Evolutionary conservation across 2,113 vertebrate genomes (phyloP).

Genomic region (Channa argus): DNA sequence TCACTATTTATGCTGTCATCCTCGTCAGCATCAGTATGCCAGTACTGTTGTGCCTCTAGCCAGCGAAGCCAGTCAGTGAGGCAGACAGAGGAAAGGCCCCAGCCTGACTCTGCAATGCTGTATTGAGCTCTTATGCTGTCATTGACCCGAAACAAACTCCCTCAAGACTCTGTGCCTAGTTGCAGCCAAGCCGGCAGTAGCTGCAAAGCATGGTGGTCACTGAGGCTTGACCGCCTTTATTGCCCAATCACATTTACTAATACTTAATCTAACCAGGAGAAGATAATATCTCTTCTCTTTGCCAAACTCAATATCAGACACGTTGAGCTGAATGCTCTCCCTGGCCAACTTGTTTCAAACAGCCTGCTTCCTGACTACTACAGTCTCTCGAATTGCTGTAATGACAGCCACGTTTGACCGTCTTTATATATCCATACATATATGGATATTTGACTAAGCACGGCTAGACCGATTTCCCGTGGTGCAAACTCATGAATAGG

Average conservation of each 20-base stretch:
- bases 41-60: constrained; percentile 43
- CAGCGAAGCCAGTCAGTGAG: constrained; percentile 48
- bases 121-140: constrained; percentile 60
- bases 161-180: constrained; percentile 52
- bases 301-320: constrained; percentile 52
- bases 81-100: constrained; percentile 65
- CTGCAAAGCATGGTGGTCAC: constrained; percentile 52
- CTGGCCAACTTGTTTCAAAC: constrained; percentile 24
- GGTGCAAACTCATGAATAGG: constrained; percentile 1
- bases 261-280: constrained; percentile 54
- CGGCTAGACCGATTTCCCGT: background rate
- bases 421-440: constrained; percentile 3
- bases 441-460: background rate
- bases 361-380: background rate
- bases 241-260: constrained; percentile 58
- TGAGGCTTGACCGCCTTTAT: constrained; percentile 60
- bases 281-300: constrained; percentile 51
- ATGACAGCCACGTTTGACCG: constrained; percentile 13
- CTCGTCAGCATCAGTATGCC: constrained; percentile 62
- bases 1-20: constrained; percentile 66
- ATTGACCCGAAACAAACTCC: constrained; percentile 75
- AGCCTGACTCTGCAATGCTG: constrained; percentile 64
- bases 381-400: background rate
- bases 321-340: constrained; percentile 23
- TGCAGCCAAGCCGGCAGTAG: constrained; percentile 40